Base-by-base conservation (phyloP, 1,140 invertebrate species). In the Caerostris darwini region DNA sequence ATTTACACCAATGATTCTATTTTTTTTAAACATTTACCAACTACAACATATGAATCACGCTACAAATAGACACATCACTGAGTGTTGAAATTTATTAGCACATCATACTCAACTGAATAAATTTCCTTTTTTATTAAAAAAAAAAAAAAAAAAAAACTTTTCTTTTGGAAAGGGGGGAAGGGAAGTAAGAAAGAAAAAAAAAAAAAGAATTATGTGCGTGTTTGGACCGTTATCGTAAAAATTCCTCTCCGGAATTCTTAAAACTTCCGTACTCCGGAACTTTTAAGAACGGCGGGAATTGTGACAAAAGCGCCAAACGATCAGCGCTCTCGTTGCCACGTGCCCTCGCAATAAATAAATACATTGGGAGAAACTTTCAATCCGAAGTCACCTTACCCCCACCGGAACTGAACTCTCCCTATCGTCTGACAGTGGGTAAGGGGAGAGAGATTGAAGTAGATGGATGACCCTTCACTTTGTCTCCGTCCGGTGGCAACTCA, bases 391-490 rank as follows among this genome's bases (percentile, higher is more conserved):
- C 92, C 92, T 94, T 93, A 91, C 82, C 67, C 81, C 57, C 69
- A 67, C 85, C 85, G 92, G 92, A 94, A 94, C 92, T 61, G 53
- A 34, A 67, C 77, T 83, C 90, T 77, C 90, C 34, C 71, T 34
- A 81, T 82, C 90, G 50, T 82, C 90, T 82, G 81, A 61, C 81
- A 56, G 92, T 54, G 85, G 67, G 59, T 54, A 56, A 67, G 58
- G 92, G 92, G 56, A 34, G 64, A 67, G 67, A 53, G 85, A 81
- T 81, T 94, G 92, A 94, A 94, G 92, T 94, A 94, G 92, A 94
- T 94, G 92, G 92, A 94, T 94, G 92, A 94, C 92, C 92, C 92
- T 94, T 94, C 92, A 94, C 85, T 94, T 94, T 89, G 85, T 94
- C 92, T 92, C 91, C 81, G 91, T 92, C 91, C 92, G 92, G 85